Evolutionary conservation across 2,113 vertebrate genomes (phyloP).

Genomic region (Petrocephalus microphthalmus): DNA sequence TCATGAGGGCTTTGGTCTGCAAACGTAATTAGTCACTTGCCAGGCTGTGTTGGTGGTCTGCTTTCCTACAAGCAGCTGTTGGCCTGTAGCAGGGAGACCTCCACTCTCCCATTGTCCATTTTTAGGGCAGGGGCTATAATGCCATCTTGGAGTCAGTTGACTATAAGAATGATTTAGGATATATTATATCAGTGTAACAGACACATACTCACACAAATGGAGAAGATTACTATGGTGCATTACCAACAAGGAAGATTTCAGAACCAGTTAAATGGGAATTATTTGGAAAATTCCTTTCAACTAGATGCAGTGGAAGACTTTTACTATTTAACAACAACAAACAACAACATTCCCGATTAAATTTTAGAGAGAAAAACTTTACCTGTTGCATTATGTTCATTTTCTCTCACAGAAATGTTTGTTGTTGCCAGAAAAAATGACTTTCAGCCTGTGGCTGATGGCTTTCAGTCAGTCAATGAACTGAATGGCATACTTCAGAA

Average conservation of each 20-base stretch:
- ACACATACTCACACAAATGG: background rate
- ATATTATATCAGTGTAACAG: background rate
- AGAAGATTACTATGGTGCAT: background rate
- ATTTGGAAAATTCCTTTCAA: background rate
- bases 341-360: background rate
- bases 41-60: conserved; percentile 10
- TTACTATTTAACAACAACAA: background rate
- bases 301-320: background rate
- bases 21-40: background rate
- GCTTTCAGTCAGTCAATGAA: background rate
- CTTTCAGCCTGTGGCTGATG: background rate
- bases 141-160: background rate
- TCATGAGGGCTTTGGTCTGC: background rate
- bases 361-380: background rate
- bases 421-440: background rate
- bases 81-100: background rate
- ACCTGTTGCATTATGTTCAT: background rate
- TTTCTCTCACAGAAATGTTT: background rate
- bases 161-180: background rate
- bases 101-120: background rate
- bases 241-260: background rate
- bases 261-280: background rate
- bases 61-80: conserved; percentile 4
- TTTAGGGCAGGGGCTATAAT: background rate
- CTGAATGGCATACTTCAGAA: background rate